These are phyloP conservation scores for Myathropa florea DNA, from an alignment of 2,888 invertebrate species.

Conservation along the genomic window DNA sequence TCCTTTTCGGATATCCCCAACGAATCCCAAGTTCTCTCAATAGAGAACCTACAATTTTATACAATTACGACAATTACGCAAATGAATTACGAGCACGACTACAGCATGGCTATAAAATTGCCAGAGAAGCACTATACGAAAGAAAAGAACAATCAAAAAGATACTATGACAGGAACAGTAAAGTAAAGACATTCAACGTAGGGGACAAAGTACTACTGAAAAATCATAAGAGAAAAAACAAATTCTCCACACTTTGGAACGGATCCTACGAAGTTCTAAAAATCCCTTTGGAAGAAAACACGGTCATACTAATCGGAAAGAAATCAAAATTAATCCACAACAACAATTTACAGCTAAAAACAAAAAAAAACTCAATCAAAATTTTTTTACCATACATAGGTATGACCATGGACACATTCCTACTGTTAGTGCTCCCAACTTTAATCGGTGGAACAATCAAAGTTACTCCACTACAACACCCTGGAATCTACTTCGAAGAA, in stretches of 20 bases:
- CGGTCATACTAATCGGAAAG: too few relatives aligned
- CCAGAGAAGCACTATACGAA: not conserved
- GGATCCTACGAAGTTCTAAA: too few relatives aligned
- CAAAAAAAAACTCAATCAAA: not conserved
- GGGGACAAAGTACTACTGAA: constrained; percentile 19
- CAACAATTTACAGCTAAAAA: not conserved
- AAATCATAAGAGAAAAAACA: constrained; percentile 9
- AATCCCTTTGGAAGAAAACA: too few relatives aligned
- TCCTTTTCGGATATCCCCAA: not conserved
- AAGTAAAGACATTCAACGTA: not conserved
- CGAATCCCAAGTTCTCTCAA: not conserved
- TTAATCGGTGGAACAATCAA: too few relatives aligned
- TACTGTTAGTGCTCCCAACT: too few relatives aligned
- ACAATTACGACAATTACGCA: constrained; percentile 13
- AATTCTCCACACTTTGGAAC: not conserved
- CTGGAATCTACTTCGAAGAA: too few relatives aligned
- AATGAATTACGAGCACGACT: not conserved
- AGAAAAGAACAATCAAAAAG: not conserved
- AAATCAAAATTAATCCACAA: too few relatives aligned
- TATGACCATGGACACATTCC: not conserved
- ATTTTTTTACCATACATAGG: too few relatives aligned
- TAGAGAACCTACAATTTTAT: not conserved
- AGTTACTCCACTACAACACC: too few relatives aligned
- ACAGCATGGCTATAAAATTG: constrained; percentile 20
- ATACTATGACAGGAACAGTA: constrained; percentile 4